Percentiles rank a stretch among this genome's conserved stretches.
These are phyloP conservation scores for Ahaetulla prasina DNA, from an alignment of 2,113 vertebrate species.

Conservation along the genomic window DNA sequence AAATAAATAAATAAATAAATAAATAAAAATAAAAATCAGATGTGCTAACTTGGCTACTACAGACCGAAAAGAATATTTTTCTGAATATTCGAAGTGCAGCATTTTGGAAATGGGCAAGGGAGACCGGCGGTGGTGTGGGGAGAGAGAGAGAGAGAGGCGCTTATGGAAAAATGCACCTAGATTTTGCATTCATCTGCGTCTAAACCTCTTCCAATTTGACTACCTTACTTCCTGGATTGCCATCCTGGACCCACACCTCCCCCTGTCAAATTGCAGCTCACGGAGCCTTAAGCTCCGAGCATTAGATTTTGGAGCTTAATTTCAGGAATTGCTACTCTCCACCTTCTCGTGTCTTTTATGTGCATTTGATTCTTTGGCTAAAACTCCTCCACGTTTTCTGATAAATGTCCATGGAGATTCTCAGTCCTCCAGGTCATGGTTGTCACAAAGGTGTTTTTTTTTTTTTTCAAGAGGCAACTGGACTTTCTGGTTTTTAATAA, in stretches of 20 bases:
- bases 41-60: constrained; percentile 9
- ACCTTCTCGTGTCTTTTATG: background rate
- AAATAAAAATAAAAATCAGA: no score
- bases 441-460: no score
- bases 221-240: background rate
- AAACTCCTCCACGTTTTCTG: background rate
- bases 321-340: background rate
- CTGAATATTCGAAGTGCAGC: background rate
- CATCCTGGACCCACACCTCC: background rate
- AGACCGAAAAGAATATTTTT: background rate
- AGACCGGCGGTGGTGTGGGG: background rate
- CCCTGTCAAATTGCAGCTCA: background rate
- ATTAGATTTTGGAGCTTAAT: background rate
- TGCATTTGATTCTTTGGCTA: background rate
- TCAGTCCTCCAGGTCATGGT: no score
- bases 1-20: no score
- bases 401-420: background rate
- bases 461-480: no score
- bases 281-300: background rate
- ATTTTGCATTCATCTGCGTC: constrained; percentile 10
- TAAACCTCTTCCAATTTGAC: background rate
- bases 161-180: constrained; percentile 9
- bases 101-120: constrained; percentile 11
- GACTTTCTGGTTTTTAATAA: no score
- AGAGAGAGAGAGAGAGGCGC: background rate